phyloP scores from a whole-genome alignment of 2,888 invertebrate genomes.

The Mimachlamys varia region DNA sequence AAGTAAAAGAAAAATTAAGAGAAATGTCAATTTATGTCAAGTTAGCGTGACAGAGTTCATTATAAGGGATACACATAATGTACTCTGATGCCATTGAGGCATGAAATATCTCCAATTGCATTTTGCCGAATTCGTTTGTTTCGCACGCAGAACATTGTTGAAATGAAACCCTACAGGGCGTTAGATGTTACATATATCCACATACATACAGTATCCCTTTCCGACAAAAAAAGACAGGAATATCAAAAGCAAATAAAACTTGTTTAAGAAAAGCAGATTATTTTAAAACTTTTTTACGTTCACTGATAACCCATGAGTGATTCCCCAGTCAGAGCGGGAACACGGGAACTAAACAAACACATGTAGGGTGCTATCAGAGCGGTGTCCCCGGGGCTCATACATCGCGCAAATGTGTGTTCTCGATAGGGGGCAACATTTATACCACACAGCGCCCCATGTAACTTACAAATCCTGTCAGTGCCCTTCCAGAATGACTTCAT shows the following conservation, averaged over 20 bases:
- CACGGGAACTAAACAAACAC: background rate
- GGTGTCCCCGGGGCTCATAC: background rate
- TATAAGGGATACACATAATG: background rate
- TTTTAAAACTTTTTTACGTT: background rate
- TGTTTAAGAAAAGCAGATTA: background rate
- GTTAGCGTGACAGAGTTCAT: background rate
- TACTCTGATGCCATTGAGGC: background rate
- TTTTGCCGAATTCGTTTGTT: background rate
- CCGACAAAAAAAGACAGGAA: background rate
- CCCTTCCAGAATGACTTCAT: background rate
- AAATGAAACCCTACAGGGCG: background rate
- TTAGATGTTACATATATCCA: background rate
- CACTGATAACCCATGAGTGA: background rate
- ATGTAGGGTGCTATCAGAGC: conserved; percentile 19
- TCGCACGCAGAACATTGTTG: background rate
- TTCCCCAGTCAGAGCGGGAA: background rate
- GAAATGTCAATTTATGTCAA: background rate
- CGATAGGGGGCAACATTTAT: background rate
- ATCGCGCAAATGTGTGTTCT: conserved; percentile 16
- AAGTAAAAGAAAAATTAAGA: background rate
- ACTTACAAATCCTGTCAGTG: background rate
- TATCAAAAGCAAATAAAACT: conserved; percentile 5
- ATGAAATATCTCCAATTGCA: background rate
- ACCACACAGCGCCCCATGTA: conserved; percentile 4
- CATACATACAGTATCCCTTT: background rate